These are phyloP conservation scores for Eupsittula cactorum DNA, from an alignment of 2,113 vertebrate species.

Conservation along the genomic window DNA sequence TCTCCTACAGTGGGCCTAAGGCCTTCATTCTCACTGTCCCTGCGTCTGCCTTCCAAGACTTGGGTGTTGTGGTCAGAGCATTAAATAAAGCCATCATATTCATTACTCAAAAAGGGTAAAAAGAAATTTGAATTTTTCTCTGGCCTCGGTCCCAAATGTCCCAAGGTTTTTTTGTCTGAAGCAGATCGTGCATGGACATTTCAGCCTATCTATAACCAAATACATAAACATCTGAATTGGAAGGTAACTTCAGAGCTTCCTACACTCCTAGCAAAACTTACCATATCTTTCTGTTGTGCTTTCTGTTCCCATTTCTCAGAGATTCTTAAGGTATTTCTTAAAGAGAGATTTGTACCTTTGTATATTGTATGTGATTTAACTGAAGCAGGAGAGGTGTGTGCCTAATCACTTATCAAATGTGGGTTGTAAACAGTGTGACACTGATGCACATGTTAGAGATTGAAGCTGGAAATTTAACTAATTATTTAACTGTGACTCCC, in stretches of 20 bases:
- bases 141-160: not conserved
- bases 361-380: not conserved
- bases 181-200: not conserved
- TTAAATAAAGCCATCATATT: not conserved
- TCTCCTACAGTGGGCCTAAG: too few species aligned
- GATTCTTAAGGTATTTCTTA: not conserved
- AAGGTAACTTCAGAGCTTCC: not conserved
- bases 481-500: not conserved
- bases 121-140: not conserved
- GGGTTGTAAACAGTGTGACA: not conserved
- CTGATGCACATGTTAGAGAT: not conserved
- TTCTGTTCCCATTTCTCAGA: not conserved
- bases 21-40: too few species aligned
- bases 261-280: not conserved
- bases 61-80: too few species aligned
- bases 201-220: not conserved
- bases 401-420: not conserved
- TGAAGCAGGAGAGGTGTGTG: not conserved
- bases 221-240: not conserved
- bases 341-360: not conserved
- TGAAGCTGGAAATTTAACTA: not conserved
- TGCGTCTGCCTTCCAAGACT: too few species aligned
- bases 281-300: rapidly evolving
- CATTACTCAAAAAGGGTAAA: not conserved
- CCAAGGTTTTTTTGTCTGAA: not conserved